Evolutionary conservation across 2,113 vertebrate genomes (phyloP).

Genomic region (Oriolus oriolus): DNA sequence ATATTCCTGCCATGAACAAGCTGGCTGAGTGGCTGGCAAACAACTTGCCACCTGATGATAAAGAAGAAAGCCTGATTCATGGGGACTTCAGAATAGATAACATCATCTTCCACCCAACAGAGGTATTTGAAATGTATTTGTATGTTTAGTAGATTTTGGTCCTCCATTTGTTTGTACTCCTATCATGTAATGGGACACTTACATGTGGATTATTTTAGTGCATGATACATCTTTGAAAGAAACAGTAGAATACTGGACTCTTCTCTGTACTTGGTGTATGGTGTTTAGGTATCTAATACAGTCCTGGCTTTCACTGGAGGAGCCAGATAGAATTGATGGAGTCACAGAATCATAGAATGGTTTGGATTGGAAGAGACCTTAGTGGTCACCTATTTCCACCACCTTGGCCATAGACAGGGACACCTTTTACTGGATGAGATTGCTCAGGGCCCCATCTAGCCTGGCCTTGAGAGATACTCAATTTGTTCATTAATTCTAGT

Average conservation of each 20-base stretch:
- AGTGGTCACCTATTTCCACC: neutral
- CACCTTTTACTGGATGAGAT: neutral
- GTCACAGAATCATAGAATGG: neutral
- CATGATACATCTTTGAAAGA: neutral
- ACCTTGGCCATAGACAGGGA: neutral
- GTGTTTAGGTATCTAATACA: neutral
- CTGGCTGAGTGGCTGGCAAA: constrained; percentile 84
- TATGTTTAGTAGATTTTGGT: neutral
- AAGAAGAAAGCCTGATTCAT: constrained; percentile 83
- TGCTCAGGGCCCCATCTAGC: neutral
- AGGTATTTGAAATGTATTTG: constrained; percentile 68
- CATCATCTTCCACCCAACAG: constrained; percentile 87
- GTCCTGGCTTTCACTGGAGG: neutral
- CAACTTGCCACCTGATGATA: constrained; percentile 81
- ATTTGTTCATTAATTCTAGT: neutral
- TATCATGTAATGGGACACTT: neutral
- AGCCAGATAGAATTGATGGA: neutral
- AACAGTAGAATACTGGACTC: neutral
- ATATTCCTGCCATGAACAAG: constrained; percentile 82
- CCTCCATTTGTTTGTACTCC: neutral
- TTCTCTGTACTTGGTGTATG: neutral
- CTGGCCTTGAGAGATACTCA: neutral
- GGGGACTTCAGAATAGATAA: constrained; percentile 91
- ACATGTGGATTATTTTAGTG: accelerated
- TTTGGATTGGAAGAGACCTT: neutral